These are phyloP conservation scores for Alosa alosa DNA, from an alignment of 2,113 vertebrate genomes.

Conservation along the genomic window DNA sequence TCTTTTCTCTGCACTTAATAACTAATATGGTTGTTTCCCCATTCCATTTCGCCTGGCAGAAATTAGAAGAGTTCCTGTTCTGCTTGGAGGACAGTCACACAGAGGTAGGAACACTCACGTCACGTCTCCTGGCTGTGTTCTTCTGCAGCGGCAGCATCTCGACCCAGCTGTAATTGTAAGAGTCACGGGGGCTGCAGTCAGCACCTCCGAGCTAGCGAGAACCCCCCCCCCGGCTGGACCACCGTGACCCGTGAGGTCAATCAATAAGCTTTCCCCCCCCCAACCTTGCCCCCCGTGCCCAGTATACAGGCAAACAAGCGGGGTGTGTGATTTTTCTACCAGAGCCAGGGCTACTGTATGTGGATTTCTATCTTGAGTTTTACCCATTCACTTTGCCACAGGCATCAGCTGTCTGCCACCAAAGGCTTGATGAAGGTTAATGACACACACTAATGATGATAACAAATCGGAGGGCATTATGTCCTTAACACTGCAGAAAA, in stretches of 20 bases:
- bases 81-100: conserved; percentile 70
- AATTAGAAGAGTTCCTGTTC: conserved; percentile 76
- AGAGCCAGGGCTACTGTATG: background rate
- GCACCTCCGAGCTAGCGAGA: background rate
- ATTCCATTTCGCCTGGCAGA: conserved; percentile 63
- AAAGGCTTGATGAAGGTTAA: background rate
- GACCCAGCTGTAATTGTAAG: background rate
- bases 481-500: background rate
- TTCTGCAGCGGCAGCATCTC: background rate
- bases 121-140: background rate
- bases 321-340: background rate
- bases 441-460: background rate
- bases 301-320: too few species aligned
- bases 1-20: background rate
- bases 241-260: background rate
- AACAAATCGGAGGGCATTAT: background rate
- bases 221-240: background rate
- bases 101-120: conserved; percentile 58
- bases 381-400: background rate
- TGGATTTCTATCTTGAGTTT: background rate
- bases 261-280: background rate
- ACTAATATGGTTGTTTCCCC: background rate
- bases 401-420: too few species aligned
- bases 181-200: background rate
- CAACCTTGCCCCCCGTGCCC: background rate